Evolutionary conservation across 2,888 invertebrate genomes (phyloP).

Genomic region (Dryomyza anilis): DNA sequence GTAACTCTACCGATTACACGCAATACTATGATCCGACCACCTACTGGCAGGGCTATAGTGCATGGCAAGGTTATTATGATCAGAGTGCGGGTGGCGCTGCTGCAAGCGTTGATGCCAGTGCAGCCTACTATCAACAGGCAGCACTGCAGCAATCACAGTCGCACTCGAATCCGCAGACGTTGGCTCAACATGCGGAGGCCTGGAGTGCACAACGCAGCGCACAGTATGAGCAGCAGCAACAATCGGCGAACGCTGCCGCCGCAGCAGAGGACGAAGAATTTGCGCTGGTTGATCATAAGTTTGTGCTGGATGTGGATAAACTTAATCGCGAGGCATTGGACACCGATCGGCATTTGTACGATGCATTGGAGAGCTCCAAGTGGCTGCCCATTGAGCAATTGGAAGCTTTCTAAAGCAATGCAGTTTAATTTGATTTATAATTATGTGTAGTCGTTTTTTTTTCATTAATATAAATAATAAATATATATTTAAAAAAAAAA

Average conservation of each 20-base stretch:
- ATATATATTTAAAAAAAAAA: no score
- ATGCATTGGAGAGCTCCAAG: slow-evolving; percentile 79
- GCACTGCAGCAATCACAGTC: slow-evolving; percentile 49
- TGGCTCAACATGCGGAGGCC: slow-evolving; percentile 61
- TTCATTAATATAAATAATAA: no score
- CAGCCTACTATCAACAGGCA: slow-evolving; percentile 61
- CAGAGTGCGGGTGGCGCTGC: slow-evolving; percentile 46
- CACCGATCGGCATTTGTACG: slow-evolving; percentile 79
- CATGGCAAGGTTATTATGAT: slow-evolving; percentile 79
- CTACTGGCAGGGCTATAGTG: slow-evolving; percentile 87
- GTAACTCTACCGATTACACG: slow-evolving; percentile 65
- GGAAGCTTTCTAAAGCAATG: slow-evolving; percentile 65
- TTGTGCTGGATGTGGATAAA: slow-evolving; percentile 74
- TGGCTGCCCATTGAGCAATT: slow-evolving; percentile 81
- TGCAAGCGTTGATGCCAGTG: slow-evolving; percentile 48
- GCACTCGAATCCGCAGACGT: slow-evolving; percentile 55
- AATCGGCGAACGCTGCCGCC: slow-evolving; percentile 31
- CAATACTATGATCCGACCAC: slow-evolving; percentile 80
- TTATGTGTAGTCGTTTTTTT: neutral
- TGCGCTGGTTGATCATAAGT: slow-evolving; percentile 81
- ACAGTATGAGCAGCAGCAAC: slow-evolving; percentile 56
- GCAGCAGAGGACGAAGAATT: slow-evolving; percentile 68
- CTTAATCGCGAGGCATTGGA: slow-evolving; percentile 78
- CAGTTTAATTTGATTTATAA: neutral
- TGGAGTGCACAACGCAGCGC: slow-evolving; percentile 63